phyloP scores from a whole-genome alignment of 2,113 vertebrate species.

The Todiramphus chloris region DNA sequence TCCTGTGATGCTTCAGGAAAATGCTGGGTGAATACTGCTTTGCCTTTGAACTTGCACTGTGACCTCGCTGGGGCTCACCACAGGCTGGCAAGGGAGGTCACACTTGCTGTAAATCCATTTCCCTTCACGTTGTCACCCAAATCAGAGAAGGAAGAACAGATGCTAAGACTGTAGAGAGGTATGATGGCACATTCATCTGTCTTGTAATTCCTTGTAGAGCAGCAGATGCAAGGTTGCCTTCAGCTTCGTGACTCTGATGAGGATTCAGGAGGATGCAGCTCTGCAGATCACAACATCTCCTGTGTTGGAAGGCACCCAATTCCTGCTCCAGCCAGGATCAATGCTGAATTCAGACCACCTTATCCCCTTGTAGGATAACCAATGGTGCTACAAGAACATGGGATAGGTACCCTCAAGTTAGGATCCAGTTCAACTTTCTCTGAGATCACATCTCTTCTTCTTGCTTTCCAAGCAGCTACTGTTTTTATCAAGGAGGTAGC shows the following conservation, averaged over 20 bases:
- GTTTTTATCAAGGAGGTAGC: not conserved
- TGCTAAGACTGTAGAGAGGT: not conserved
- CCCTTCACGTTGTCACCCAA: not conserved
- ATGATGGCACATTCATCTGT: not conserved
- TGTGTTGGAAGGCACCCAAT: not conserved
- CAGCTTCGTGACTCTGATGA: not conserved
- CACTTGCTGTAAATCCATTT: not conserved
- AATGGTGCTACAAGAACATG: not conserved
- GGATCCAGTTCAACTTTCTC: not conserved
- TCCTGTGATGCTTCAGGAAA: not conserved
- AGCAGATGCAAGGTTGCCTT: not conserved
- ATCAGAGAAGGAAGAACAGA: not conserved
- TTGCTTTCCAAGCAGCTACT: not conserved
- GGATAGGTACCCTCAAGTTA: not conserved
- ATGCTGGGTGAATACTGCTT: not conserved
- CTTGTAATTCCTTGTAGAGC: accelerated
- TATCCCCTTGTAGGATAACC: not conserved
- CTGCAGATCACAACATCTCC: not conserved
- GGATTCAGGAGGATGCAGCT: not conserved
- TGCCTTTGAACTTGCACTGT: not conserved
- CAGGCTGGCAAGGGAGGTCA: not conserved
- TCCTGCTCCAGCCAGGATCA: not conserved
- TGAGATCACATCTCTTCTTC: not conserved
- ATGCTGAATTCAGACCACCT: not conserved
- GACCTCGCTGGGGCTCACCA: not conserved